Conservation (phyloP, 2,113 vertebrate species). For the Brachyistius frenatus region DNA sequence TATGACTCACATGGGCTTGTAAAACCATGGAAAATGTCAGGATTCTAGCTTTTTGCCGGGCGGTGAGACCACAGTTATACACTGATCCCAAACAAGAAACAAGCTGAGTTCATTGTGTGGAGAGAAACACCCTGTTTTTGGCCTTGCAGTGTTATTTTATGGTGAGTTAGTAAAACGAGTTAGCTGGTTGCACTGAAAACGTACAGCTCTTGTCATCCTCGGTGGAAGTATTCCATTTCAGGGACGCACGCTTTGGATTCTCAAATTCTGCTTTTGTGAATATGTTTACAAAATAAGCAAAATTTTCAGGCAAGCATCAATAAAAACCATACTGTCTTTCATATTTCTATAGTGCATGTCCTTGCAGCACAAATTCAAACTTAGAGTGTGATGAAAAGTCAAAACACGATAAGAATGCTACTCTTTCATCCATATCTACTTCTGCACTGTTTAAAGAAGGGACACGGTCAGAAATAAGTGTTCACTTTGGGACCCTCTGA, state of each 20-base stretch:
- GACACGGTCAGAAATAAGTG: background rate
- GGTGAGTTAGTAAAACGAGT: slow-evolving; percentile 62
- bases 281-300: background rate
- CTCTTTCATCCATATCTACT: too few relatives aligned
- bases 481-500: background rate
- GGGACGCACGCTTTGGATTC: slow-evolving; percentile 9
- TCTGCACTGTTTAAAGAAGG: background rate
- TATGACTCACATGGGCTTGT: slow-evolving; percentile 66
- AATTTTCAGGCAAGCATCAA: background rate
- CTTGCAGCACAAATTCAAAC: slow-evolving; percentile 8
- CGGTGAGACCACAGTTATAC: slow-evolving; percentile 54
- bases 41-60: slow-evolving; percentile 42
- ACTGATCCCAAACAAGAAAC: slow-evolving; percentile 55
- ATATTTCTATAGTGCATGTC: background rate
- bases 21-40: slow-evolving; percentile 60
- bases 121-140: slow-evolving; percentile 65
- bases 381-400: too few relatives aligned
- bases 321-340: background rate
- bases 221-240: slow-evolving; percentile 56
- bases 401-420: too few relatives aligned
- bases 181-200: slow-evolving; percentile 48
- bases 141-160: slow-evolving; percentile 68
- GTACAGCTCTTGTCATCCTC: slow-evolving; percentile 33
- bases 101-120: slow-evolving; percentile 58
- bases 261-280: slow-evolving; percentile 9